Base-by-base conservation (phyloP, 2,797 vertebrate genomes). In the Crocidura indochinensis region DNA sequence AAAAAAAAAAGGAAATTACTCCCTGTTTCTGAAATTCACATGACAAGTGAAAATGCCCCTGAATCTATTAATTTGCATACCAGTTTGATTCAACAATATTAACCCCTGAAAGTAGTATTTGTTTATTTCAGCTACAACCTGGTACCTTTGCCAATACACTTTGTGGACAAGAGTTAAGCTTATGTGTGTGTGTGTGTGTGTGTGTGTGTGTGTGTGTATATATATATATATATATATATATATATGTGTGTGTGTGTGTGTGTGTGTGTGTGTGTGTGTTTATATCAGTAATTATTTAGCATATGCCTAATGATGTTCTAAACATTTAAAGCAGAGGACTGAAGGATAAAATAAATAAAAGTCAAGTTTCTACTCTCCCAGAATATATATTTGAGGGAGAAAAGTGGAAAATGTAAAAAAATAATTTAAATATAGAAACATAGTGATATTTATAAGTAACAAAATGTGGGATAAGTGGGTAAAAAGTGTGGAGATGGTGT, bases 61-160 rank as follows among this genome's bases (percentile, higher is more conserved):
- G 20, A 20, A 7, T 51, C 24, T 12, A 17, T 85, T 62, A 46
- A 38, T 15, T 15, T 92, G 6, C 19, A 22, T 60, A 46, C 2
- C 72, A 47, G 47, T 14, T 0, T 24, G 6, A 10, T 3, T 68
- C 49, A 51, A 38, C 22, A 81, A 22, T 19, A 9, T 53, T 78
- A 64, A 77, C 31, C 20, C 9, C 9, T 62, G 20, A 38, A 26
- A 44, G 72, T 20, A 22, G 8, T 17, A 31, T 2, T 72, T 53
- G 38, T 56, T 90, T 27, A 81, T 81, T 84, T 86, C 62, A 6
- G 62, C 84, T 88, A 12, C 15, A 38, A 62, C 8, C 27, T 38
- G 51, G 10, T 24, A 7, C 6, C 67, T 53, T 80, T 60, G 56
- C 19, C 17, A 60, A 60, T 60, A 17, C 19, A 17, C 2, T 60